A percentile compares a stretch with the other conserved stretches of the same genome.
phyloP scores from a whole-genome alignment of 1,140 invertebrate species.

The Maniola jurtina region DNA sequence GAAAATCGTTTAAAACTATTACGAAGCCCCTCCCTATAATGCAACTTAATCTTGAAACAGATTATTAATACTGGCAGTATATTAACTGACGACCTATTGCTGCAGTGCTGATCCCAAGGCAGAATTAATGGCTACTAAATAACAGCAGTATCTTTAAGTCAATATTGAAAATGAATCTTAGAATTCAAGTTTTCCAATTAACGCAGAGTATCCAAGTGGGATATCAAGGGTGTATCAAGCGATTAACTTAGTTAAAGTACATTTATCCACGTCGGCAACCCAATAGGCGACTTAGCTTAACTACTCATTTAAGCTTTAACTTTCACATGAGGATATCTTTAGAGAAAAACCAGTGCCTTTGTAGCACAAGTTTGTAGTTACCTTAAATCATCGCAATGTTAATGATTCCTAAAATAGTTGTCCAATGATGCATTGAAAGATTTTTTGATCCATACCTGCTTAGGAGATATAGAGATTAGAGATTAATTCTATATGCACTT shows the following conservation, averaged over 20 bases:
- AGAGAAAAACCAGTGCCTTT: too few species aligned
- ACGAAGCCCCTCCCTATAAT: neutral
- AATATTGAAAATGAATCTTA: neutral
- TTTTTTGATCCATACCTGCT: too few species aligned
- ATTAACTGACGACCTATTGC: slow-evolving; percentile 3
- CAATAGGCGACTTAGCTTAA: too few species aligned
- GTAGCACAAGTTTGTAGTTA: too few species aligned
- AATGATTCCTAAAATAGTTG: too few species aligned
- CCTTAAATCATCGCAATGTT: too few species aligned
- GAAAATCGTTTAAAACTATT: neutral
- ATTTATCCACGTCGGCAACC: neutral
- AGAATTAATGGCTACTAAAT: slow-evolving; percentile 4
- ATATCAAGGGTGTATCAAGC: neutral
- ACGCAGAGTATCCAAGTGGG: neutral
- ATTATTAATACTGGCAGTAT: slow-evolving; percentile 7
- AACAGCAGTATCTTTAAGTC: neutral
- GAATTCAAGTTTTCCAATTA: slow-evolving; percentile 4
- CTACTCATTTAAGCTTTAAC: too few species aligned
- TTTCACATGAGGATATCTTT: too few species aligned
- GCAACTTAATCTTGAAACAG: slow-evolving; percentile 7
- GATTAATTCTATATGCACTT: neutral
- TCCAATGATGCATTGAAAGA: too few species aligned
- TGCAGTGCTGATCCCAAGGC: neutral
- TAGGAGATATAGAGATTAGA: too few species aligned
- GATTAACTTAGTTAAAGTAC: neutral